These are phyloP conservation scores for Anguilla anguilla DNA, from an alignment of 2,797 vertebrate genomes.

Conservation along the genomic window DNA sequence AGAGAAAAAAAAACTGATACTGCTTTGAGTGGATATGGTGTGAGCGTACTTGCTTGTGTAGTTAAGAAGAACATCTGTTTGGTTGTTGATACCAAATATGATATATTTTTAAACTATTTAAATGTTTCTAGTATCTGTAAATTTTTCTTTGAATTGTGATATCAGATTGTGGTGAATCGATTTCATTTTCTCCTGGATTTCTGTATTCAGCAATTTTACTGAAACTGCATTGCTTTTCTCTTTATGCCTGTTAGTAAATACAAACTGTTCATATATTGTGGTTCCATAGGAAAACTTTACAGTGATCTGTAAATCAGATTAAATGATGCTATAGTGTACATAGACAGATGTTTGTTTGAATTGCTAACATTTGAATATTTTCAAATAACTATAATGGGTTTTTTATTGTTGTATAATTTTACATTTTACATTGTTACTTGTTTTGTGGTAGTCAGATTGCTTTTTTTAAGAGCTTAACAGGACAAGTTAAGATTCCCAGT, in stretches of 20 bases:
- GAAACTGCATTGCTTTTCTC: neutral
- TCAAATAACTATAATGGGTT: no score
- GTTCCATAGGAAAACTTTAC: neutral
- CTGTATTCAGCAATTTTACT: neutral
- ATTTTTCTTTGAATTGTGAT: neutral
- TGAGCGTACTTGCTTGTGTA: neutral
- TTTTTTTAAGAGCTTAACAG: neutral
- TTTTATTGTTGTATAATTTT: no score
- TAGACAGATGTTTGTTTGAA: no score
- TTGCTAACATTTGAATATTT: no score
- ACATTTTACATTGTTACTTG: no score
- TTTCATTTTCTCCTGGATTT: neutral
- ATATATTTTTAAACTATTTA: neutral
- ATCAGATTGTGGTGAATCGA: neutral
- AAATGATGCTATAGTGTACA: no score
- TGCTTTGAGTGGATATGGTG: neutral
- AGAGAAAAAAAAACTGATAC: neutral
- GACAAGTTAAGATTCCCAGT: neutral
- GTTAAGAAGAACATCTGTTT: neutral
- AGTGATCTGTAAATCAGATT: no score
- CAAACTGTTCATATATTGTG: neutral
- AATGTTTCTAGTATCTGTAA: neutral
- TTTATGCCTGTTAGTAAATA: neutral
- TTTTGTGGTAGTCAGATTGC: neutral
- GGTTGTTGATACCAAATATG: neutral